Percentiles rank a stretch among this genome's conserved stretches.
These are phyloP conservation scores for Carollia perspicillata DNA, from an alignment of 2,113 vertebrate genomes.

Conservation along the genomic window DNA sequence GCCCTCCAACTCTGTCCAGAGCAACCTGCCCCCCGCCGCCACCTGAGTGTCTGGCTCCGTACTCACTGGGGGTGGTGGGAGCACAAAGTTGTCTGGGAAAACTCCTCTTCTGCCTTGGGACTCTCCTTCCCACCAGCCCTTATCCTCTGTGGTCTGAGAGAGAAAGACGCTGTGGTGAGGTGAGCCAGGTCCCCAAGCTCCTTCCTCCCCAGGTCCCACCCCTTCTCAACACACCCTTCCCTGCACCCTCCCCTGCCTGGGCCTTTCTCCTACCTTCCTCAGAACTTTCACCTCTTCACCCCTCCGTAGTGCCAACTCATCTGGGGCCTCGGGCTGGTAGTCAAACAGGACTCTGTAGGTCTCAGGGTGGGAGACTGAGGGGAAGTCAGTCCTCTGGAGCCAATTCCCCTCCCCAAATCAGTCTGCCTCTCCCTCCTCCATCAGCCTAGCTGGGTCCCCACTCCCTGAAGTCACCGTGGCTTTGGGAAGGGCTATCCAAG, in stretches of 20 bases:
- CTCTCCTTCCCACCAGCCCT: slow-evolving; percentile 94
- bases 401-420: not conserved
- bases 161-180: not conserved
- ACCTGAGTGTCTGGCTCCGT: not conserved
- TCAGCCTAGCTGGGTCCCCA: not conserved
- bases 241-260: not conserved
- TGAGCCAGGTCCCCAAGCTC: not conserved
- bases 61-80: slow-evolving; percentile 82
- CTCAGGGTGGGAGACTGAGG: slow-evolving; percentile 78
- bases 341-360: slow-evolving; percentile 88
- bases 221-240: not conserved
- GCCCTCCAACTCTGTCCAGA: not conserved
- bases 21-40: not conserved
- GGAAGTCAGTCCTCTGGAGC: not conserved
- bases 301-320: slow-evolving; percentile 85
- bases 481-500: not conserved
- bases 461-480: not conserved
- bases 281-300: slow-evolving; percentile 85
- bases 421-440: not conserved
- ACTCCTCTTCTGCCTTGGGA: slow-evolving; percentile 84
- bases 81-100: slow-evolving; percentile 91
- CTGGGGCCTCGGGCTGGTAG: slow-evolving; percentile 81
- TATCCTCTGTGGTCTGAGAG: slow-evolving; percentile 79
- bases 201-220: not conserved
- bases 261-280: slow-evolving; percentile 82